Evolutionary conservation across 2,888 invertebrate genomes (phyloP).

Genomic region (Dorcus parallelipipedus): DNA sequence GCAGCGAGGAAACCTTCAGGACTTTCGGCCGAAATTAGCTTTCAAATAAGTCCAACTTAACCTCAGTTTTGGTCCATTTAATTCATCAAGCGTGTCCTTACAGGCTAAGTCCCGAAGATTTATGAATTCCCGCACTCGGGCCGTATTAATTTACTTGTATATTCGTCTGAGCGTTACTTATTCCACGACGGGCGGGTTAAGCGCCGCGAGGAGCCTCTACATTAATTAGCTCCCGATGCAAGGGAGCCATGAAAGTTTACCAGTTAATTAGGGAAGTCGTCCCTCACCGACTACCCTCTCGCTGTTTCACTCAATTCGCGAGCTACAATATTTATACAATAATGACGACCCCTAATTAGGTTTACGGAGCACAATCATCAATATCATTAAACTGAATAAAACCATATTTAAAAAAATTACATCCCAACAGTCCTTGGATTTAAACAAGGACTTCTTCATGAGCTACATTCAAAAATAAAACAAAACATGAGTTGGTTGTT

Average conservation of each 20-base stretch:
- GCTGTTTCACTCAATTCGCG: too few relatives aligned
- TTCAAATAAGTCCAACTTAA: conserved; percentile 27
- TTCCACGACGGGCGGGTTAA: conserved; percentile 28
- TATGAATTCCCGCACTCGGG: conserved; percentile 40
- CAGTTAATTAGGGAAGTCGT: conserved; percentile 51
- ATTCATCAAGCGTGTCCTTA: conserved; percentile 26
- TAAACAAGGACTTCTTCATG: too few relatives aligned
- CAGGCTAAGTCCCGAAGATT: conserved; percentile 38
- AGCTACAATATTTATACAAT: too few relatives aligned
- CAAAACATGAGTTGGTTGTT: too few relatives aligned
- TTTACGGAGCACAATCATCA: too few relatives aligned
- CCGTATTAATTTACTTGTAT: conserved; percentile 37
- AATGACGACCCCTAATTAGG: too few relatives aligned
- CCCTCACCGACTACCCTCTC: conserved; percentile 12
- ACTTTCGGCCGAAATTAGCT: conserved; percentile 27
- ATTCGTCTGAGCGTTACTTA: conserved; percentile 24
- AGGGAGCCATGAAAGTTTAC: conserved; percentile 51
- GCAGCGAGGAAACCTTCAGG: conserved; percentile 14
- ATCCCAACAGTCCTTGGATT: too few relatives aligned
- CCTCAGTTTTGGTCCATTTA: conserved; percentile 29
- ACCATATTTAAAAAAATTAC: too few relatives aligned
- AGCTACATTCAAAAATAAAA: too few relatives aligned
- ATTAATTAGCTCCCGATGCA: conserved; percentile 50
- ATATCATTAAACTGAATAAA: too few relatives aligned
- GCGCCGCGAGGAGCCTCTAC: conserved; percentile 32